These are phyloP conservation scores for Cairina moschata DNA, from an alignment of 2,113 vertebrate genomes.

Conservation along the genomic window DNA sequence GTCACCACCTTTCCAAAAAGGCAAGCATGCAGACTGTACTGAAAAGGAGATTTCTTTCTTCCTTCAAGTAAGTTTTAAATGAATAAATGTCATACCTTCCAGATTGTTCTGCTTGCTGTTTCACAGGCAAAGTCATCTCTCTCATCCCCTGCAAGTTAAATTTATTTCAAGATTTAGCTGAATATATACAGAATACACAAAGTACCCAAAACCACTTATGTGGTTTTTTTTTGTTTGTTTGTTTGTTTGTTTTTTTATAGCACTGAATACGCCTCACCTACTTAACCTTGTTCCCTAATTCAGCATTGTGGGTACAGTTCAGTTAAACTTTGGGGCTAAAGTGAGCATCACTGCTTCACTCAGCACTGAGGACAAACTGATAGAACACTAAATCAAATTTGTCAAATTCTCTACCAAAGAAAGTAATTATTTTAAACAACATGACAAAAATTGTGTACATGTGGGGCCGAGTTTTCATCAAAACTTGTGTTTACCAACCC, in stretches of 20 bases:
- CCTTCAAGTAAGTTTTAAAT: background rate
- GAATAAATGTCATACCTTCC: conserved; percentile 80
- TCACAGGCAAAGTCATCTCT: conserved; percentile 78
- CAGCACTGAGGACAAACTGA: background rate
- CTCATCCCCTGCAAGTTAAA: conserved; percentile 75
- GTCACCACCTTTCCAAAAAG: background rate
- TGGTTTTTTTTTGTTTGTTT: no score
- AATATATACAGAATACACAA: background rate
- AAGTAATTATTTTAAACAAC: background rate
- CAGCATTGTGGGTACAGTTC: background rate
- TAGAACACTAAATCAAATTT: background rate
- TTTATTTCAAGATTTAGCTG: background rate
- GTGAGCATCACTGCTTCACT: no score
- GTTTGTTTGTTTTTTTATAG: background rate
- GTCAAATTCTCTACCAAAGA: background rate
- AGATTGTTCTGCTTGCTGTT: conserved; percentile 70
- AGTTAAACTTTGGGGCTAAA: background rate
- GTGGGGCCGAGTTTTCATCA: background rate
- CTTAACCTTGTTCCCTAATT: background rate
- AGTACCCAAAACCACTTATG: background rate
- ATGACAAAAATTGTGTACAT: no score
- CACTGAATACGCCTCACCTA: background rate
- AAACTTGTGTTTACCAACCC: background rate
- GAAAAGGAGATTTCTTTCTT: background rate
- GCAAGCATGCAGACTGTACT: background rate